Conservation (phyloP, 2,113 vertebrate genomes). For the Ciconia maguari region DNA sequence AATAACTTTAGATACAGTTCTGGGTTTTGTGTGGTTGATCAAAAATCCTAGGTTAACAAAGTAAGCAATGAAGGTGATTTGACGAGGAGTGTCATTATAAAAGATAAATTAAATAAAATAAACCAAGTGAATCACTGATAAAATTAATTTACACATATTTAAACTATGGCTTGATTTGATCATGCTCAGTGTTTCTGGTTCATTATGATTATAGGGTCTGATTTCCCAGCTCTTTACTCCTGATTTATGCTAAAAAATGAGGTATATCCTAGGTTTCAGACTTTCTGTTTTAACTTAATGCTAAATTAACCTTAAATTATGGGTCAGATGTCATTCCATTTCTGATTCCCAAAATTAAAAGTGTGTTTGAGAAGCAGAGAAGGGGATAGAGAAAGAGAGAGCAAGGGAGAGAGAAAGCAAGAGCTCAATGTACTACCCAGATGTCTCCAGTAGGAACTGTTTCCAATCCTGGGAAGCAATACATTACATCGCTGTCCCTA, state of each 20-base stretch:
- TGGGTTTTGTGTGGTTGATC: background rate
- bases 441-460: background rate
- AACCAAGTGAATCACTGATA: background rate
- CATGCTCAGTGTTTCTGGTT: conserved; percentile 3
- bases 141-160: conserved; percentile 11
- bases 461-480: background rate
- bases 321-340: background rate
- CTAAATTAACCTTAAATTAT: background rate
- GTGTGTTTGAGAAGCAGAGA: background rate
- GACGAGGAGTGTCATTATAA: background rate
- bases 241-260: background rate
- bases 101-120: background rate
- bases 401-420: background rate
- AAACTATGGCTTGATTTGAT: conserved; percentile 22
- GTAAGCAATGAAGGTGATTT: background rate
- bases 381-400: background rate
- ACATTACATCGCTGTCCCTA: background rate
- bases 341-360: background rate
- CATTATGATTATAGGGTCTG: background rate
- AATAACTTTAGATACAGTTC: background rate
- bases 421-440: background rate
- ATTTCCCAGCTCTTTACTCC: background rate
- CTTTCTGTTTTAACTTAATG: background rate
- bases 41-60: background rate
- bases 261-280: background rate